Percentiles rank a stretch among this genome's conserved stretches.
These are phyloP conservation scores for Dastarcus helophoroides DNA, from an alignment of 2,888 invertebrate species.

Conservation along the genomic window DNA sequence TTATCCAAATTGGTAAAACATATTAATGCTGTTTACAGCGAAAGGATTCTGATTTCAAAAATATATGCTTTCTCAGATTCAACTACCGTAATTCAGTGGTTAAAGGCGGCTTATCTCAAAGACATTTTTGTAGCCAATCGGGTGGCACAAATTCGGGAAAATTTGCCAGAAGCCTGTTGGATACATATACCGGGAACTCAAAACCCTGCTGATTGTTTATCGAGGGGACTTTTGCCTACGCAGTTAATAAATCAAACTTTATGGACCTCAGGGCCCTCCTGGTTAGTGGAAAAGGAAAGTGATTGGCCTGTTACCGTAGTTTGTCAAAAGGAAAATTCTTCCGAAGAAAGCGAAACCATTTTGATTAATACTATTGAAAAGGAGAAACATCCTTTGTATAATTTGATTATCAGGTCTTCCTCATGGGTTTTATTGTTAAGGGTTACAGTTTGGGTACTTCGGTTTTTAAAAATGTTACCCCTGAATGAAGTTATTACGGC, in stretches of 20 bases:
- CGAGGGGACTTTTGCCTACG: not conserved
- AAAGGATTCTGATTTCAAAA: not conserved
- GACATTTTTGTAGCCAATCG: not conserved
- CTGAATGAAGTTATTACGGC: not conserved
- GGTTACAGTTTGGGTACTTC: not conserved
- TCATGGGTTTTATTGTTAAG: not conserved
- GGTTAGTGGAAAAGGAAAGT: slow-evolving; percentile 50
- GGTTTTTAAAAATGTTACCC: slow-evolving; percentile 1
- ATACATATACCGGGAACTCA: not conserved
- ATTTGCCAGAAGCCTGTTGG: not conserved
- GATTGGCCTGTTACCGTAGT: slow-evolving; percentile 47
- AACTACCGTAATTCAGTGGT: not conserved
- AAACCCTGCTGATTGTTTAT: not conserved
- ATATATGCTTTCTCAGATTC: slow-evolving; percentile 1
- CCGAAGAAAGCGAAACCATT: too few relatives aligned
- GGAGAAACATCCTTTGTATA: not conserved
- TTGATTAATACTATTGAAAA: too few relatives aligned
- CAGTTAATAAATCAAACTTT: not conserved
- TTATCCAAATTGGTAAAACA: not conserved
- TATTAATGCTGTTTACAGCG: not conserved
- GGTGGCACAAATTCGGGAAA: not conserved
- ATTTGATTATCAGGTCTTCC: not conserved
- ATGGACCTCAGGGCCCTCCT: not conserved
- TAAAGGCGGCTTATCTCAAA: not conserved
- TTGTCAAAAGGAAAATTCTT: not conserved